Evolutionary conservation across 2,113 vertebrate genomes (phyloP), one percentile per base, ranked within the genome.

Genomic region (Alces alces): DNA sequence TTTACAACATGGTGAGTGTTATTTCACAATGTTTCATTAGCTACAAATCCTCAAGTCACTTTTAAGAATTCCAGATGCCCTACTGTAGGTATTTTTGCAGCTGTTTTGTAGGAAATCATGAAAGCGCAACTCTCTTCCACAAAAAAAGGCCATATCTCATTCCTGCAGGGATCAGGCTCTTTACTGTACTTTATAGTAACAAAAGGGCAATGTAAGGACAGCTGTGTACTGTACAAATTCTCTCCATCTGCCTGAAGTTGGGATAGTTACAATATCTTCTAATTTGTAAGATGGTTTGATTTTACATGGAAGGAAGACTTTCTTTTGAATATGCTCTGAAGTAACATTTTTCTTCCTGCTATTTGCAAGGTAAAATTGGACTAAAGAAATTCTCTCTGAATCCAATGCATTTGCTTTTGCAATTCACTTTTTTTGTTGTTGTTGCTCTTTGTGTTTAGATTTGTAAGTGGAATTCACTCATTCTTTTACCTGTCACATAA

Each of bases 1-100:
- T 98, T 98, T 98, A 98, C 97, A 98, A 93, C 95, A 97, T 86
- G 88, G 93, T 98, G 96, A 98, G 95, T 98, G 96, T 98, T 98
- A 95, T 98, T 98, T 98, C 98, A 98, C 96, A 97, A 96, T 96
- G 98, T 99, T 98, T 98, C 98, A 98, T 98, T 98, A 98, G 96
- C 97, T 98, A 98, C 97, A 98, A 98, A 98, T 98, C 96, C 96
- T 96, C 98, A 98, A 97, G 89, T 98, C 92, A 98, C 96, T 97
- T 98, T 98, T 97, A 98, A 97, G 96, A 98, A 98, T 98, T 98
- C 98, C 95, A 97, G 96, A 98, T 98, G 96, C 97, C 94, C 96
- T 80, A 91, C 54, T 97, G 95, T 96, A 98, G 97, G 94, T 98
- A 98, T 98, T 98, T 98, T 98, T 98, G 98, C 97, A 99, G 98